phyloP scores from a whole-genome alignment of 2,888 invertebrate species.

The Diploptera punctata region DNA sequence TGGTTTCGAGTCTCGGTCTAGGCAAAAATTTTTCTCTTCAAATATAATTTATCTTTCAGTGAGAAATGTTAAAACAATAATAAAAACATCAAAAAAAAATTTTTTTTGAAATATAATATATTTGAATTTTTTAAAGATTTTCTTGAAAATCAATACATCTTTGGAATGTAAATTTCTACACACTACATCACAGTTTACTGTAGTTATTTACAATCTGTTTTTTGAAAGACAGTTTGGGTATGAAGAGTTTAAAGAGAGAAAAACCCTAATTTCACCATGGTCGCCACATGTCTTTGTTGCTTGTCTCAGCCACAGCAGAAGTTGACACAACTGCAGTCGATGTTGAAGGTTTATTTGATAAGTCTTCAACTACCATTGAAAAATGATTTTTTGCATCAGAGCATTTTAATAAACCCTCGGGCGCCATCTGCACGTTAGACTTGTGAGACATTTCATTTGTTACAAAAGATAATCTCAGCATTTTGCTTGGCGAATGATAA shows the following conservation, averaged over 20 bases:
- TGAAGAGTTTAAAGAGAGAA: background rate
- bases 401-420: constrained; percentile 6
- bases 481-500: constrained; percentile 3
- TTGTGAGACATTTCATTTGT: background rate
- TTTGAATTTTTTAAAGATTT: too few relatives aligned
- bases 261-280: background rate
- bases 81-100: too few relatives aligned
- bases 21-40: too few relatives aligned
- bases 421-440: background rate
- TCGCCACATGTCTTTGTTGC: constrained; percentile 19
- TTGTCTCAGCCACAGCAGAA: background rate
- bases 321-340: background rate
- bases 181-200: constrained; percentile 10
- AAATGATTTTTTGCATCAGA: constrained; percentile 3
- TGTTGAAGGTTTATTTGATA: constrained; percentile 17
- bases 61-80: too few relatives aligned
- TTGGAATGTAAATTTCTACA: constrained; percentile 11
- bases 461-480: constrained; percentile 17
- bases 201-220: background rate
- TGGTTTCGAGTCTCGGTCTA: too few relatives aligned
- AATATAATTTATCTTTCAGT: too few relatives aligned
- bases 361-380: constrained; percentile 1
- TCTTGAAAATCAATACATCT: too few relatives aligned
- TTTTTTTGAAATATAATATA: too few relatives aligned
- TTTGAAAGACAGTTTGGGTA: constrained; percentile 7